Evolutionary conservation across 2,888 invertebrate genomes (phyloP), one percentile per base, ranked within the genome.

Genomic region (Cremastobaeus sp.): DNA sequence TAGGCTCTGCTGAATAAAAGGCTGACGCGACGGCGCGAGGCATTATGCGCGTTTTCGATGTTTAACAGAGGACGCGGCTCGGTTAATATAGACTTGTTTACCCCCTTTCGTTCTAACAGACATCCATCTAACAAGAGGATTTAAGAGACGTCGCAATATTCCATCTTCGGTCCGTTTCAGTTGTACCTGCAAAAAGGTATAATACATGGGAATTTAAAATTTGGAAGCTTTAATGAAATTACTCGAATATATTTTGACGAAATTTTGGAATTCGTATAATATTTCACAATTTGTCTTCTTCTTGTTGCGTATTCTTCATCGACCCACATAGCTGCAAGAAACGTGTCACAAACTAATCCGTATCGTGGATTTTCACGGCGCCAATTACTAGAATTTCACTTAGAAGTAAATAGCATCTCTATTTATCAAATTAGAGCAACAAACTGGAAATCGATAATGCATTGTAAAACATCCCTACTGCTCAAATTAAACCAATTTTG

Each of bases 221-320:
- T 25, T 34, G 11, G 18, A 47, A 47, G 47, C n/a, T n/a, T n/a
- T n/a, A 59, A 47, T 59, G 35, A 37, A 35, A 59, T 57, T 35
- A 28, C 59, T n/a, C n/a, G n/a, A n/a, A n/a, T n/a, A n/a, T n/a
- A n/a, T n/a, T n/a, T n/a, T n/a, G n/a, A n/a, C n/a, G n/a, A n/a
- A n/a, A n/a, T n/a, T n/a, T n/a, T n/a, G n/a, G n/a, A n/a, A n/a
- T n/a, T n/a, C n/a, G n/a, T n/a, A n/a, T n/a, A 47, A 60, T 48
- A 62, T 62, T 60, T 62, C 48, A 62, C 45, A 52, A 64, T n/a
- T n/a, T n/a, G n/a, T n/a, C n/a, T n/a, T 64, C 52, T 54, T 64
- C 54, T 64, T 45, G 37, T 25, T 18, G 18, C 34, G 30, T 39
- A 65, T 65, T 47, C 37, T 55, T 65, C 21, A 32, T 9, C 62